These are phyloP conservation scores for Squalus acanthias DNA, from an alignment of 2,797 vertebrate species.

Conservation along the genomic window DNA sequence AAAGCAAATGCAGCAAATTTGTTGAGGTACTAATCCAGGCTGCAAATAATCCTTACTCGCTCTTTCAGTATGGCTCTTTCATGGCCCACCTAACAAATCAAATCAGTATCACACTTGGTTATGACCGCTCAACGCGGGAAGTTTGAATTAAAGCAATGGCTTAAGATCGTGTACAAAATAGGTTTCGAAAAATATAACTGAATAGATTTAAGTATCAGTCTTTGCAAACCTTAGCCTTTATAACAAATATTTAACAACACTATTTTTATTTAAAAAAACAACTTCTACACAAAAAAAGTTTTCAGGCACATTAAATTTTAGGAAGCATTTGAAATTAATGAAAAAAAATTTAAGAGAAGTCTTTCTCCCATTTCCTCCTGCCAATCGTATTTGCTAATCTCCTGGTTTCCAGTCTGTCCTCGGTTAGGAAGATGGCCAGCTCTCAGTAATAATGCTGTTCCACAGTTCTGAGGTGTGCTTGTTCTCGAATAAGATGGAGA, in stretches of 20 bases:
- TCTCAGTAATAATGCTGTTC: neutral
- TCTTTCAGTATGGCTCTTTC: neutral
- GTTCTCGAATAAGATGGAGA: neutral
- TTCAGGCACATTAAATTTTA: neutral
- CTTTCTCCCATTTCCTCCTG: neutral
- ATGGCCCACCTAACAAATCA: conserved; percentile 11
- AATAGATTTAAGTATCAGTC: neutral
- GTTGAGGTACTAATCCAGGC: neutral
- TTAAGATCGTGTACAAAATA: neutral
- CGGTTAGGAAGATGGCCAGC: neutral
- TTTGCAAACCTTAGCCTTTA: neutral
- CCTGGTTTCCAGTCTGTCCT: neutral
- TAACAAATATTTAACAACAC: neutral
- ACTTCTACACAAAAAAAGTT: neutral
- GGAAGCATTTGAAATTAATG: neutral
- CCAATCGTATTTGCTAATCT: neutral
- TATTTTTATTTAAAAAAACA: neutral
- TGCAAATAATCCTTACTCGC: neutral
- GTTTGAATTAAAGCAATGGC: conserved; percentile 9
- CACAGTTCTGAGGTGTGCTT: neutral
- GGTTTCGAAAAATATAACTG: neutral
- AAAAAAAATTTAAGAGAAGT: neutral
- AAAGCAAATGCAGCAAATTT: neutral
- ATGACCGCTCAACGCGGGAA: neutral
- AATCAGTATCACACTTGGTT: conserved; percentile 30